A percentile compares a stretch with the other conserved stretches of the same genome.
These are phyloP conservation scores for Maccullochella peelii DNA, from an alignment of 2,113 vertebrate genomes.

Conservation along the genomic window DNA sequence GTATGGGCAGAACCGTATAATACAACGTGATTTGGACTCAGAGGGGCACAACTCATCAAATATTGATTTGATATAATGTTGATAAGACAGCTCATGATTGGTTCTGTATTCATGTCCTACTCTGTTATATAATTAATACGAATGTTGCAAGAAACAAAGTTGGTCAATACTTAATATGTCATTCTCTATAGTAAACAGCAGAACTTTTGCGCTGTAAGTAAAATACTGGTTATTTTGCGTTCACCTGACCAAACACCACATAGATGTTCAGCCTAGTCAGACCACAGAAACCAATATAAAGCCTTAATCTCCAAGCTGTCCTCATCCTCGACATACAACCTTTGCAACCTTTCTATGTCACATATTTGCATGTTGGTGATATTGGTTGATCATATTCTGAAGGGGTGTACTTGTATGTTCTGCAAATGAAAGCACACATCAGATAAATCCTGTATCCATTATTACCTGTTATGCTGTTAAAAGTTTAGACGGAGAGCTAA, in stretches of 20 bases:
- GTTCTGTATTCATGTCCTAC: too few relatives aligned
- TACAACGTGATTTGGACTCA: neutral
- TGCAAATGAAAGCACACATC: neutral
- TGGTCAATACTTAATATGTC: neutral
- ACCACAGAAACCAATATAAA: constrained; percentile 8
- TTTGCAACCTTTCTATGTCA: constrained; percentile 1
- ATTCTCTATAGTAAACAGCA: neutral
- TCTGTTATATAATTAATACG: constrained; percentile 3
- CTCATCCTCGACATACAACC: neutral
- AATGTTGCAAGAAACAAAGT: neutral
- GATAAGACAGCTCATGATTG: too few relatives aligned
- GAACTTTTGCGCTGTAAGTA: neutral
- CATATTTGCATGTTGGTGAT: constrained; percentile 19
- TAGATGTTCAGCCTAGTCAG: neutral
- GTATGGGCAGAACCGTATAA: neutral
- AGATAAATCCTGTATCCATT: neutral
- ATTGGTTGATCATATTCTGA: constrained; percentile 6
- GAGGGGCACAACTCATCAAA: neutral
- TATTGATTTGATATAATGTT: neutral
- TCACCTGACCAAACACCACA: neutral
- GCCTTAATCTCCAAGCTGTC: neutral
- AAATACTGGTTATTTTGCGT: neutral
- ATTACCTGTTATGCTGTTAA: neutral
- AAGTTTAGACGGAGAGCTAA: neutral
- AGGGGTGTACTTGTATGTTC: neutral